These are phyloP conservation scores for Drosophila pseudotakahashii DNA, from an alignment of 2,888 invertebrate species.

Conservation along the genomic window DNA sequence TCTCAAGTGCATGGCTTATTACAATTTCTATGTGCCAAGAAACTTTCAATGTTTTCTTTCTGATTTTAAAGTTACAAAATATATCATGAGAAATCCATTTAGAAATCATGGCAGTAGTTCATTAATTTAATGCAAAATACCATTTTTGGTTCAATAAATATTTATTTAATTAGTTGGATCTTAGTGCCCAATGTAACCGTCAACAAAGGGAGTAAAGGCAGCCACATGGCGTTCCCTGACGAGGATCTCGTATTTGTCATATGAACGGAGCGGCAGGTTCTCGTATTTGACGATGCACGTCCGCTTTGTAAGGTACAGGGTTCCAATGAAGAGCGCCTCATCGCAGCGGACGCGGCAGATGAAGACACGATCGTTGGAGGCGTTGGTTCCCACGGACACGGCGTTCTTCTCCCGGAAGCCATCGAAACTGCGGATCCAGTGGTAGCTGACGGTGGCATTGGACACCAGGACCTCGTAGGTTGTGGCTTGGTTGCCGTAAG, in stretches of 20 bases:
- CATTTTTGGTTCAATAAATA: not conserved
- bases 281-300: slow-evolving; percentile 34
- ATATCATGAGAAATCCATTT: too few relatives aligned
- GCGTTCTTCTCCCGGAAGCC: slow-evolving; percentile 43
- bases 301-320: slow-evolving; percentile 7
- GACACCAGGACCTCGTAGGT: slow-evolving; percentile 30
- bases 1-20: too few relatives aligned
- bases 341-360: slow-evolving; percentile 40
- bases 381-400: slow-evolving; percentile 51
- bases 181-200: not conserved
- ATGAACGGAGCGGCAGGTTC: slow-evolving; percentile 2
- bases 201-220: not conserved
- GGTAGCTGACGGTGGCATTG: slow-evolving; percentile 38
- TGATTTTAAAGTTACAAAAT: too few relatives aligned
- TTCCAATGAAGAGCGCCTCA: slow-evolving; percentile 40
- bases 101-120: not conserved
- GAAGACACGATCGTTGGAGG: slow-evolving; percentile 36
- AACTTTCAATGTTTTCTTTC: too few relatives aligned
- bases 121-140: too few relatives aligned
- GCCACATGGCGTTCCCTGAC: slow-evolving; percentile 15
- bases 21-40: too few relatives aligned
- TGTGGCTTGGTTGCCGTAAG: not conserved
- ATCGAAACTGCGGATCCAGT: slow-evolving; percentile 53
- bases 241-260: slow-evolving; percentile 49
- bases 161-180: not conserved